These are phyloP conservation scores for Oscheius sp. DNA, from an alignment of 1,140 invertebrate species.

Conservation along the genomic window DNA sequence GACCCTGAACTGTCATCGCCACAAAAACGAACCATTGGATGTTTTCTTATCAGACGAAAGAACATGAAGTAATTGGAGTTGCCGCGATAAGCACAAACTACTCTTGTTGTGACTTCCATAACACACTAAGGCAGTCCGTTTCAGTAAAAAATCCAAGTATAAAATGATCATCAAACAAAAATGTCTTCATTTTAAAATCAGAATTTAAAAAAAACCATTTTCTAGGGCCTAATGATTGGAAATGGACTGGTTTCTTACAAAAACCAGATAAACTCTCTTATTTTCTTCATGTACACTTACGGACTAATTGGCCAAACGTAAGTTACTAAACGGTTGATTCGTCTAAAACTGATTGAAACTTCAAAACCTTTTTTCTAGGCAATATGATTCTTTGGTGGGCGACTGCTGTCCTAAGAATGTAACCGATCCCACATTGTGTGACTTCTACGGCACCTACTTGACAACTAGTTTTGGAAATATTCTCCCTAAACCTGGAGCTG, in stretches of 20 bases:
- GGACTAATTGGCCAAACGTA: constrained; percentile 34
- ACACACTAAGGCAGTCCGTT: too few species aligned
- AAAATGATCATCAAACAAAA: too few species aligned
- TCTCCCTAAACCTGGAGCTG: constrained; percentile 2
- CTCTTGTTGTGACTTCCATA: too few species aligned
- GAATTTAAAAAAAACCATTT: background rate
- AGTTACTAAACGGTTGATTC: background rate
- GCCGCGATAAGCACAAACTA: too few species aligned
- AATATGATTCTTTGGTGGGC: constrained; percentile 18
- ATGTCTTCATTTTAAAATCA: too few species aligned
- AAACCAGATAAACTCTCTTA: constrained; percentile 30
- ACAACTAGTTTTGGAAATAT: constrained; percentile 21
- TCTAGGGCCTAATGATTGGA: constrained; percentile 35
- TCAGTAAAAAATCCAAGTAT: too few species aligned
- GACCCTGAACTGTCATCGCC: too few species aligned
- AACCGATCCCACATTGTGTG: constrained; percentile 29
- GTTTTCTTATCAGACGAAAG: too few species aligned
- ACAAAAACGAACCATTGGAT: too few species aligned
- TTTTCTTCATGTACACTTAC: constrained; percentile 29
- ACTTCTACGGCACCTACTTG: constrained; percentile 31
- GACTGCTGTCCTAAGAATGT: constrained; percentile 16
- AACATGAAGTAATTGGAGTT: too few species aligned
- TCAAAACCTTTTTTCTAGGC: background rate
- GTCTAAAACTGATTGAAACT: background rate
- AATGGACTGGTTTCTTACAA: constrained; percentile 23